Percentiles rank a stretch among this genome's conserved stretches.
Conservation (phyloP, 2,888 invertebrate species). For the Ecdyonurus torrentis region DNA sequence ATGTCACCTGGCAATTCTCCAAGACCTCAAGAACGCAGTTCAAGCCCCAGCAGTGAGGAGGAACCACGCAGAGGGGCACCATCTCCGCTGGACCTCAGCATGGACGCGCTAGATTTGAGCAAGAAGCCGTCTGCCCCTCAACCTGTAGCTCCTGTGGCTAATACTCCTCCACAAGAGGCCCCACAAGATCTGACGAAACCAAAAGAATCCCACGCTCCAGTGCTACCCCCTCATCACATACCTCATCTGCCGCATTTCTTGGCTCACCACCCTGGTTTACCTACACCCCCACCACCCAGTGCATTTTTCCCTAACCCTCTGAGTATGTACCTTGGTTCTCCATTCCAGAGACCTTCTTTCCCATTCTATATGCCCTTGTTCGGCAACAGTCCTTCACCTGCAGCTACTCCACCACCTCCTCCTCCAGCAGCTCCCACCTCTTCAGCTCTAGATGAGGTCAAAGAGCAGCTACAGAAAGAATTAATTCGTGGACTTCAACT, state of each 20-base stretch:
- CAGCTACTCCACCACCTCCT: slow-evolving; percentile 1
- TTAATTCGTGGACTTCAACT: slow-evolving; percentile 45
- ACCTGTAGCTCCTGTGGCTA: neutral
- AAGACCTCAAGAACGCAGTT: neutral
- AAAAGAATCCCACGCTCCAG: slow-evolving; percentile 6
- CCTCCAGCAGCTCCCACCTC: slow-evolving; percentile 3
- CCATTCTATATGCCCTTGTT: slow-evolving; percentile 44
- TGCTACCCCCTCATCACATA: neutral
- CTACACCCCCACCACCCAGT: slow-evolving; percentile 5
- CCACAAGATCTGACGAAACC: slow-evolving; percentile 15
- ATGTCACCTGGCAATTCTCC: slow-evolving; percentile 1
- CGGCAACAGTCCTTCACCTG: neutral
- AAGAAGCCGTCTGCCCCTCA: slow-evolving; percentile 35
- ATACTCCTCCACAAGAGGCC: slow-evolving; percentile 4
- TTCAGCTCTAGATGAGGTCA: slow-evolving; percentile 39
- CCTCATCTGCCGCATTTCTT: neutral
- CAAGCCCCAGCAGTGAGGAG: neutral
- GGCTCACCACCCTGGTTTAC: neutral
- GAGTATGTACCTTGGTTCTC: slow-evolving; percentile 11
- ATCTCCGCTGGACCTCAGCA: slow-evolving; percentile 52
- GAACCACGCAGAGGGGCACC: slow-evolving; percentile 15
- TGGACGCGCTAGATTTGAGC: slow-evolving; percentile 68
- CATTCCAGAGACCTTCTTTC: slow-evolving; percentile 21
- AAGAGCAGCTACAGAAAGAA: slow-evolving; percentile 48
- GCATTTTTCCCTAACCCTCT: slow-evolving; percentile 9